Conservation (phyloP, 1,140 invertebrate species). For the Drosophila sproati region DNA sequence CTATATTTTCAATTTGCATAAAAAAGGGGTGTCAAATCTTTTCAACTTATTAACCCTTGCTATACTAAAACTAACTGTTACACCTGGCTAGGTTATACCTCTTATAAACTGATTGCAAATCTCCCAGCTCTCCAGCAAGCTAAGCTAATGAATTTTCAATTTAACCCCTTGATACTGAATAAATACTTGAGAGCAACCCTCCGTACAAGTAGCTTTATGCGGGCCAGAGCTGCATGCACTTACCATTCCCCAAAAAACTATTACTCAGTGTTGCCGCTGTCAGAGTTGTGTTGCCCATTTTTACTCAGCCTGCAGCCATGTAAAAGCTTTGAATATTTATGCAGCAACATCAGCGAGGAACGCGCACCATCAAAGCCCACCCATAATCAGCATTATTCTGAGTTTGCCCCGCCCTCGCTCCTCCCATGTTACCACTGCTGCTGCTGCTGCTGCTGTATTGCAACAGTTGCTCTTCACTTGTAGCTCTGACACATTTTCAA, state of each 20-base stretch:
- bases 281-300: conserved; percentile 71
- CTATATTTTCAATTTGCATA: too few species aligned
- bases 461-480: conserved; percentile 80
- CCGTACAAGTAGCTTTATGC: conserved; percentile 56
- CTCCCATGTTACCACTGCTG: conserved; percentile 10
- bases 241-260: conserved; percentile 3
- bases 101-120: conserved; percentile 1
- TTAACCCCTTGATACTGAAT: conserved; percentile 14
- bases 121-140: background rate
- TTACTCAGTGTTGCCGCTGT: conserved; percentile 11
- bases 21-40: too few species aligned
- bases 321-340: conserved; percentile 82
- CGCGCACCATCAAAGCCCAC: conserved; percentile 37
- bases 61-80: too few species aligned
- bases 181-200: conserved; percentile 42
- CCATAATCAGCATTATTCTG: conserved; percentile 37
- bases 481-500: conserved; percentile 81
- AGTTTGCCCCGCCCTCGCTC: conserved; percentile 30
- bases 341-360: conserved; percentile 52
- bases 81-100: background rate
- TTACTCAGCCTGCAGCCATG: conserved; percentile 80
- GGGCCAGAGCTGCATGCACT: conserved; percentile 51
- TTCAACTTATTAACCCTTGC: too few species aligned
- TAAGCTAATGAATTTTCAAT: conserved; percentile 13
- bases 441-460: conserved; percentile 41